Evolutionary conservation across 2,113 vertebrate genomes (phyloP).

Genomic region (Brienomyrus brachyistius): DNA sequence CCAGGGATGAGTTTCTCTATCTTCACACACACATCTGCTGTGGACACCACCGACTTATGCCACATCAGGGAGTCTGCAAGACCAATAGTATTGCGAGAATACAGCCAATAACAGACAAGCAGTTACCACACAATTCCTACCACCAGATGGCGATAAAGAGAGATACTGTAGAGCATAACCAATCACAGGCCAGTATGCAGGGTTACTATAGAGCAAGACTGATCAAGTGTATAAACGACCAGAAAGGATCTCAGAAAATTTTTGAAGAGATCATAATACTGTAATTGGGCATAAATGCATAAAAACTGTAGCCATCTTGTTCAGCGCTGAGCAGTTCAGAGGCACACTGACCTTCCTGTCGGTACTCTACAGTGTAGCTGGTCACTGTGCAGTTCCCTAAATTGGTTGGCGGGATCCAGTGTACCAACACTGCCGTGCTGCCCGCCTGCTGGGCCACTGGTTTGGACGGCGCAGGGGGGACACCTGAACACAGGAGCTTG

Average conservation of each 20-base stretch:
- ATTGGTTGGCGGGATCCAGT: slow-evolving; percentile 84
- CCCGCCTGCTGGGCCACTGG: slow-evolving; percentile 92
- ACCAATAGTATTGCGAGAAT: neutral
- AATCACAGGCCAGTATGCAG: neutral
- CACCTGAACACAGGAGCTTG: slow-evolving; percentile 52
- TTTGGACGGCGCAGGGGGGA: slow-evolving; percentile 83
- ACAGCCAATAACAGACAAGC: slow-evolving; percentile 1
- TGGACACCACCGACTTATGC: slow-evolving; percentile 83
- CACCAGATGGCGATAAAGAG: neutral
- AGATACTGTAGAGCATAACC: neutral
- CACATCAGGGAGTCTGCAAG: slow-evolving; percentile 79
- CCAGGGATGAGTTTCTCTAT: slow-evolving; percentile 86
- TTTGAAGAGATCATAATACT: neutral
- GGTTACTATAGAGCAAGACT: neutral
- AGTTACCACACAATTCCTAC: neutral
- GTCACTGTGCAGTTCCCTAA: slow-evolving; percentile 86
- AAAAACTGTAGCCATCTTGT: neutral
- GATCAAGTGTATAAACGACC: neutral
- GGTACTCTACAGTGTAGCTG: slow-evolving; percentile 89
- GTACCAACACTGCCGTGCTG: slow-evolving; percentile 82
- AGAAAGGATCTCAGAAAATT: neutral
- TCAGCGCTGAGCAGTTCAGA: neutral
- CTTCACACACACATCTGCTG: slow-evolving; percentile 85
- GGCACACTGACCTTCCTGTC: slow-evolving; percentile 77
- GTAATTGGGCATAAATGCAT: neutral